Conservation (phyloP, 2,888 invertebrate species). For the Tetrapedia diversipes region DNA sequence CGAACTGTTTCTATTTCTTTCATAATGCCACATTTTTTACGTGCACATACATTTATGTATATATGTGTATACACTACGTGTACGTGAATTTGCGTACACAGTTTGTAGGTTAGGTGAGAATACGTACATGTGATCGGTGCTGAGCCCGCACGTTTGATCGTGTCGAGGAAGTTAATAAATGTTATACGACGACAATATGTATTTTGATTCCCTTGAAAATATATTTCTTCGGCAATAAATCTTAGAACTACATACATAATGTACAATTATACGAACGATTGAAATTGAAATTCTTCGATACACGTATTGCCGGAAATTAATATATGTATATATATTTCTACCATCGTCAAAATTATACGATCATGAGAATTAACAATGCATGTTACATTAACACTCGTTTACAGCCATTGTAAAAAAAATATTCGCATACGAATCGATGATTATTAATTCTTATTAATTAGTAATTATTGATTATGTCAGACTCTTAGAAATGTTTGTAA, state of each 20-base stretch:
- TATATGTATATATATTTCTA: slow-evolving; percentile 8
- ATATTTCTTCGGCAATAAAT: slow-evolving; percentile 27
- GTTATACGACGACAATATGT: slow-evolving; percentile 59
- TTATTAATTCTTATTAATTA: too few relatives aligned
- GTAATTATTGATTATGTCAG: too few relatives aligned
- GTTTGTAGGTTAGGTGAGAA: slow-evolving; percentile 56
- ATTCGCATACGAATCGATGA: slow-evolving; percentile 41
- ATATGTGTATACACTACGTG: slow-evolving; percentile 67
- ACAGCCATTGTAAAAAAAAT: slow-evolving; percentile 44
- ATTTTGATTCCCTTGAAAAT: slow-evolving; percentile 55
- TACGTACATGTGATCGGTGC: slow-evolving; percentile 63
- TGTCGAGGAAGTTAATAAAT: slow-evolving; percentile 66
- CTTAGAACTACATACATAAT: slow-evolving; percentile 20
- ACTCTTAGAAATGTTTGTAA: slow-evolving; percentile 40
- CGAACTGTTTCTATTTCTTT: slow-evolving; percentile 61
- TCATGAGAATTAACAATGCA: slow-evolving; percentile 15
- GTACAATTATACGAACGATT: slow-evolving; percentile 24
- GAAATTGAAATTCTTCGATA: slow-evolving; percentile 27
- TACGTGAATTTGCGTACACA: slow-evolving; percentile 57
- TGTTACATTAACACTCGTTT: slow-evolving; percentile 32
- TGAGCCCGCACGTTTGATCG: slow-evolving; percentile 48
- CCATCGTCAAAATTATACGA: slow-evolving; percentile 11
- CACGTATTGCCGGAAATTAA: slow-evolving; percentile 9
- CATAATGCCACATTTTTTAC: slow-evolving; percentile 59
- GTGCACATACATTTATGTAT: slow-evolving; percentile 64